Conservation (phyloP, 2,797 vertebrate genomes). For the Orientallactaga sibirica region DNA sequence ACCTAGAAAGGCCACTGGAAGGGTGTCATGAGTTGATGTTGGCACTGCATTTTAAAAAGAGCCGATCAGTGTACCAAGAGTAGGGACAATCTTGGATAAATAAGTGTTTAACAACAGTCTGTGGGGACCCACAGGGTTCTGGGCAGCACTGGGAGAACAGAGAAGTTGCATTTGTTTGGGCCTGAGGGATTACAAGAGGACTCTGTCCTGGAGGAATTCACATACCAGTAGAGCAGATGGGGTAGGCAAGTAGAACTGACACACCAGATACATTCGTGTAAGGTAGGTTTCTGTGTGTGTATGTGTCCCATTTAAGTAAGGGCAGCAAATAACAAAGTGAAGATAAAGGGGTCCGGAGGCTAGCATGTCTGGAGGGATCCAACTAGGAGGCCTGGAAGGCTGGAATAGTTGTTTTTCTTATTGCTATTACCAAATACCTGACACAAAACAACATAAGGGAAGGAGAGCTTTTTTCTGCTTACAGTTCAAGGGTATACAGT, state of each 20-base stretch:
- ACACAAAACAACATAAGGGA: too few relatives aligned
- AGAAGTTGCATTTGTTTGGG: constrained; percentile 12
- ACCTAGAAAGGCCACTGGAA: constrained; percentile 15
- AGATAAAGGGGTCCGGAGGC: background rate
- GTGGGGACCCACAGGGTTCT: background rate
- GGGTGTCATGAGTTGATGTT: constrained; percentile 39
- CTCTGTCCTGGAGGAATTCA: background rate
- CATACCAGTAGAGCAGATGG: constrained; percentile 34
- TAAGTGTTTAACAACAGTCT: background rate
- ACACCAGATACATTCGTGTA: background rate
- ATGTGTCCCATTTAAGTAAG: background rate
- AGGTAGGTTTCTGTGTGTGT: background rate
- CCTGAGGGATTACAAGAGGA: background rate
- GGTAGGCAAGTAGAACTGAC: background rate
- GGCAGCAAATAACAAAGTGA: background rate
- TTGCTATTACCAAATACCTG: too few relatives aligned
- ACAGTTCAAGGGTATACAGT: too few relatives aligned
- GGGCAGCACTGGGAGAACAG: constrained; percentile 19
- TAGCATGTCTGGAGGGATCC: background rate
- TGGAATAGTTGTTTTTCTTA: background rate
- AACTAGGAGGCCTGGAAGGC: background rate
- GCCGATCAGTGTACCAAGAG: background rate
- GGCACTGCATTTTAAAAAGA: constrained; percentile 31
- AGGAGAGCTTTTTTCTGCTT: too few relatives aligned
- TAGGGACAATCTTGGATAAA: background rate